Base-by-base conservation (phyloP, 1,140 invertebrate genomes). In the Manduca sexta region DNA sequence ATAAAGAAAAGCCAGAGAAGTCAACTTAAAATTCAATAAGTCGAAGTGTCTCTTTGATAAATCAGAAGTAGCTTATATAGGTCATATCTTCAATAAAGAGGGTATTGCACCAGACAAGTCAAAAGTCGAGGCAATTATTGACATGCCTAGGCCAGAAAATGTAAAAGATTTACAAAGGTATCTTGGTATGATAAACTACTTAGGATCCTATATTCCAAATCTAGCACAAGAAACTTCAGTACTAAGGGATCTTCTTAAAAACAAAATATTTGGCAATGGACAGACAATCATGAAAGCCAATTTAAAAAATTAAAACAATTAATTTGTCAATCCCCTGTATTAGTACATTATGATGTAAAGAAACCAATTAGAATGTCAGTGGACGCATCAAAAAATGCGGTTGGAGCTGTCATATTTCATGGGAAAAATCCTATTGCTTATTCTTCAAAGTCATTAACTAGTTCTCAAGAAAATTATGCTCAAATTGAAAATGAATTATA, bases 401-500 rank as follows among this genome's bases (percentile, higher is more conserved):
- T 55, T 5, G 52, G 52, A 17, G 42, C 45, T 11, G 45, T 49
- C 6, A 14, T 54, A 10, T n/a, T 45, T 2, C 52, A 54, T 43
- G n/a, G 46, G 10, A 38, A 43, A 21, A 13, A 33, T 34, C 51
- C 45, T 11, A 45, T 53, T 10, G 45, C 52, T 13, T 54, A 48
- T 45, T 40, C 21, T 12, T 38, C 41, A n/a, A 40, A 26, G 45
- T n/a, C 40, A 14, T 11, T 49, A 5, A 54, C 8, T 7, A n/a
- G 30, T 1, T 18, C 45, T 10, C 31, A 55, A 45, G 10, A 45
- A 26, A 15, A 3, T 2, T 54, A 47, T 30, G 13, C 15, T 21
- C 52, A 54, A 34, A 48, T 54, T 0, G 52, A 54, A 11, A 54
- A 54, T 33, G 52, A 54, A 30, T 13, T 44, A 1, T 18, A 48